A percentile compares a stretch with the other conserved stretches of the same genome.
Conservation (phyloP, 2,113 vertebrate species). For the Halcyon malimbica region DNA sequence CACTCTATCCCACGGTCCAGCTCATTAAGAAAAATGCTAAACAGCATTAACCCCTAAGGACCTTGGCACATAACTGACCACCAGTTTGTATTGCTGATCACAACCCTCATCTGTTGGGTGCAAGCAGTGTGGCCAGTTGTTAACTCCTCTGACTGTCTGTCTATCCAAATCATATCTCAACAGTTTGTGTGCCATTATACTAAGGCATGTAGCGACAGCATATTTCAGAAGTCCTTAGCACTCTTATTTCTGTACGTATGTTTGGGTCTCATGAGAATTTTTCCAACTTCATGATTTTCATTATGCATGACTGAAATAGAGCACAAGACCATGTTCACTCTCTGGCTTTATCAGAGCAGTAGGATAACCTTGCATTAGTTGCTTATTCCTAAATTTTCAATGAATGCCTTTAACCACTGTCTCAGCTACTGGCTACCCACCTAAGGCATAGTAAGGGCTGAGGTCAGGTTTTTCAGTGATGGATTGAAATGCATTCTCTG, state of each 20-base stretch:
- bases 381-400: neutral
- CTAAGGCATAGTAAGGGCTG: neutral
- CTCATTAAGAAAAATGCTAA: neutral
- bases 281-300: neutral
- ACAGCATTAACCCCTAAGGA: neutral
- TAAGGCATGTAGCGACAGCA: neutral
- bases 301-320: neutral
- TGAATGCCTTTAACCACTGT: neutral
- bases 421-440: neutral
- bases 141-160: neutral
- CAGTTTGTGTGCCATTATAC: neutral
- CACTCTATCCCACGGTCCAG: neutral
- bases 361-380: neutral
- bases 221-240: neutral
- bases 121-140: neutral
- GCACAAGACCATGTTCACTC: neutral
- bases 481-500: neutral
- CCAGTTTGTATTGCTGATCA: neutral
- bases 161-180: neutral
- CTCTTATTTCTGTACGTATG: neutral
- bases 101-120: neutral
- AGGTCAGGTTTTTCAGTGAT: neutral
- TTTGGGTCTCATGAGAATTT: neutral
- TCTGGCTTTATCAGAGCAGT: neutral
- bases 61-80: neutral